Percentiles rank a stretch among this genome's conserved stretches.
phyloP scores from a whole-genome alignment of 2,113 vertebrate genomes.

The Heteronetta atricapilla region DNA sequence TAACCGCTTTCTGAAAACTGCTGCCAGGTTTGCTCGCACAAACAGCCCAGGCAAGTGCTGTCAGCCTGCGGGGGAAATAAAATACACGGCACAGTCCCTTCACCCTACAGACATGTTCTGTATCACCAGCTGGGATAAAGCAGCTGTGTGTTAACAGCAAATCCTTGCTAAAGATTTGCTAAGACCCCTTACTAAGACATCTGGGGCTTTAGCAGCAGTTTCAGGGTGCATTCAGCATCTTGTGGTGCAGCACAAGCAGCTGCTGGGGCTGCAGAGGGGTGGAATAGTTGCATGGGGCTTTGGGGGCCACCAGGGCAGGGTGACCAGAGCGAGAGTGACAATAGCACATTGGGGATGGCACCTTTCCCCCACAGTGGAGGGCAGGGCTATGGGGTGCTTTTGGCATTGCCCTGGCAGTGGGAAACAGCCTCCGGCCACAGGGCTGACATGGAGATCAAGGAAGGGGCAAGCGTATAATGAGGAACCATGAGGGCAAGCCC shows the following conservation, averaged over 20 bases:
- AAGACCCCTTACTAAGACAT: background rate
- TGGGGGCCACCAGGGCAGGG: background rate
- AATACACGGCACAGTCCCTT: background rate
- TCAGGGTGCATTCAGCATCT: background rate
- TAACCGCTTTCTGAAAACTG: fast-evolving
- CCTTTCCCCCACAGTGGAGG: fast-evolving
- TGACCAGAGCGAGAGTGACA: background rate
- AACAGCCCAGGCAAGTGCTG: background rate
- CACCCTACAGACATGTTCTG: fast-evolving
- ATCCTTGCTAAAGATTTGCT: background rate
- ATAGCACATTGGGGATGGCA: background rate
- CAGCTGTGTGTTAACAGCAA: background rate
- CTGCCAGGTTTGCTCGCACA: background rate
- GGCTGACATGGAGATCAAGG: background rate
- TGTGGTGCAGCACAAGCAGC: too few relatives aligned
- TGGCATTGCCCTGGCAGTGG: background rate
- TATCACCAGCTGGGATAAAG: background rate
- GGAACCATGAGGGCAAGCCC: background rate
- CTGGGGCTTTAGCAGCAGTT: background rate
- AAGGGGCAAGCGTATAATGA: background rate
- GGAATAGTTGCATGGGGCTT: background rate
- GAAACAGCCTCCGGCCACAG: background rate
- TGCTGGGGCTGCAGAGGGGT: too few relatives aligned
- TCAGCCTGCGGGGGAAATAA: background rate
- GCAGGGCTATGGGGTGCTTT: background rate